Evolutionary conservation across 2,113 vertebrate genomes (phyloP), one percentile per base, ranked within the genome.

Genomic region (Carettochelys insculpta): DNA sequence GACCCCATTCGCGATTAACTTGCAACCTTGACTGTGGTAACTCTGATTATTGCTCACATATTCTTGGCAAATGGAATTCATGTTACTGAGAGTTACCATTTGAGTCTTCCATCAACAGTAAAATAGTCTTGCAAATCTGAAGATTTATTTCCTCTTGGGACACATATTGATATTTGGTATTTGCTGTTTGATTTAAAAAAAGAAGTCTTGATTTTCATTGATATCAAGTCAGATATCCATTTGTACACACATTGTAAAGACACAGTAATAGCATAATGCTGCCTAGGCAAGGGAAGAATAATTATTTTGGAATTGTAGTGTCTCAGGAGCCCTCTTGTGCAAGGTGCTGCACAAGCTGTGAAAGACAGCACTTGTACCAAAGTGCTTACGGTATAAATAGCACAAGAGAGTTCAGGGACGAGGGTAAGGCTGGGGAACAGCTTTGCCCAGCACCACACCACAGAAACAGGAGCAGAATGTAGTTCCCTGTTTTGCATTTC

Each of bases 121-220:
- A 41, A 71, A 71, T n/a, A 73, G 65, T 85, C 95, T 88, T 2
- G 24, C 65, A 95, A 93, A 91, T 58, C 86, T 71, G 38, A 92
- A 91, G 81, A 94, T 93, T 91, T 91, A 80, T 93, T 94, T 93
- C 87, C 54, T 61, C 71, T 90, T 77, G 76, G 87, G 81, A 95
- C 86, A 94, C 94, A 94, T 92, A 94, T 84, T 94, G 92, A 94
- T 84, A 93, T 90, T 91, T 88, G 82, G 89, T 94, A 94, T 95
- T 95, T 88, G 92, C 87, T 82, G 86, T 86, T 71, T 92, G 54
- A 54, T 82, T 95, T 87, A 94, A 89, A 61, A 77, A 77, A 88
- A 82, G 85, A 52, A 86, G 91, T 50, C 77, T 82, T 81, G 76
- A 31, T 52, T 50, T 75, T 52, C 84, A 94, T 65, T 90, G 88